Evolutionary conservation across 2,797 vertebrate species (phyloP).

Genomic region (Rachycentron canadum): DNA sequence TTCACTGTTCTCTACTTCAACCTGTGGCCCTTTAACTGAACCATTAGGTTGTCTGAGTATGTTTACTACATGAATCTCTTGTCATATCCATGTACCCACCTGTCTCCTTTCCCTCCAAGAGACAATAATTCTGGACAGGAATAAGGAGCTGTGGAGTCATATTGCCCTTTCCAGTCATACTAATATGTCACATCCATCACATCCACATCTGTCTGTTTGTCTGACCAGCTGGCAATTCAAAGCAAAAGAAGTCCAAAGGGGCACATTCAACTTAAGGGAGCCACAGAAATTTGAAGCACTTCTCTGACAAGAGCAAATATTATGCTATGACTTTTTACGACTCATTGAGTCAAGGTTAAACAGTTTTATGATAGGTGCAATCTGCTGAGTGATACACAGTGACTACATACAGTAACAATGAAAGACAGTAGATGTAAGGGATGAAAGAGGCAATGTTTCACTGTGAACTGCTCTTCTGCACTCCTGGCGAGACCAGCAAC

Average conservation of each 20-base stretch:
- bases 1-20: not conserved
- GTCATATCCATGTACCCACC: conserved; percentile 38
- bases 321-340: conserved; percentile 65
- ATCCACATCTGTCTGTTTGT: not conserved
- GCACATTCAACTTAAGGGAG: not conserved
- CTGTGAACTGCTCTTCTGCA: not conserved
- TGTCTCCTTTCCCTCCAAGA: conserved; percentile 40
- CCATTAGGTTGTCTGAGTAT: not conserved
- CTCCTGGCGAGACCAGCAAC: not conserved
- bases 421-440: conserved; percentile 7
- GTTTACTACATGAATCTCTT: conserved; percentile 26
- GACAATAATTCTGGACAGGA: conserved; percentile 46
- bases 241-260: not conserved
- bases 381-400: conserved; percentile 41
- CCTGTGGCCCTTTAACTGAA: not conserved
- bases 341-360: conserved; percentile 56
- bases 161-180: conserved; percentile 44
- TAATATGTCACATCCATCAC: conserved; percentile 30
- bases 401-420: conserved; percentile 14
- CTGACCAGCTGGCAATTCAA: not conserved
- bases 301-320: conserved; percentile 65
- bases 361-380: conserved; percentile 60
- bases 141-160: conserved; percentile 49
- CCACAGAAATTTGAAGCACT: conserved; percentile 8
- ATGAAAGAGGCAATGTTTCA: not conserved